A percentile compares a stretch with the other conserved stretches of the same genome.
phyloP scores from a whole-genome alignment of 2,797 vertebrate genomes.

The Chrysocyon brachyurus region DNA sequence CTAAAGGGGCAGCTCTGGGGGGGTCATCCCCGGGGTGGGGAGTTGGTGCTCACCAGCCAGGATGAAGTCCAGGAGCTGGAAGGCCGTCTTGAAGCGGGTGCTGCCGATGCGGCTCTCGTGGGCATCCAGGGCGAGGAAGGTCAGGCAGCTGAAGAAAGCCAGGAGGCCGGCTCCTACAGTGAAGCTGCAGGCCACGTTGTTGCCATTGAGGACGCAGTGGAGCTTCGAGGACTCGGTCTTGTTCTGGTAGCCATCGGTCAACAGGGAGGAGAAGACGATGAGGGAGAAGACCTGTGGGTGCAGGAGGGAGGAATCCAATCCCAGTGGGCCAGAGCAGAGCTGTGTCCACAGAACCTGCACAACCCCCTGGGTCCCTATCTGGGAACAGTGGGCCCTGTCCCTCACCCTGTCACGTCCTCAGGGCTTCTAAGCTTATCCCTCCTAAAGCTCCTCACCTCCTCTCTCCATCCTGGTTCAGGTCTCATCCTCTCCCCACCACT shows the following conservation, averaged over 20 bases:
- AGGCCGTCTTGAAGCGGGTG: constrained; percentile 71
- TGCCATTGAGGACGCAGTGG: constrained; percentile 84
- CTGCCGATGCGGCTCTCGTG: neutral
- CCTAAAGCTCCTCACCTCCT: neutral
- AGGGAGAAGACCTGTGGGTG: constrained; percentile 82
- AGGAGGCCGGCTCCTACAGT: constrained; percentile 76
- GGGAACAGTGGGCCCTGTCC: neutral
- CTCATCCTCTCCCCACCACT: neutral
- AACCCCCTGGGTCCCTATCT: neutral
- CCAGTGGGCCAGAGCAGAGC: neutral
- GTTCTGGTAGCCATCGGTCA: constrained; percentile 86
- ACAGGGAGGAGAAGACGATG: constrained; percentile 83
- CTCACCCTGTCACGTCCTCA: neutral
- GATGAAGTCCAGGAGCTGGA: constrained; percentile 82
- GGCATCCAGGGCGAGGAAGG: constrained; percentile 81
- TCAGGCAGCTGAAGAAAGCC: constrained; percentile 78
- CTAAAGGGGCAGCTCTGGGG: neutral
- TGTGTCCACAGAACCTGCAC: fast-evolving
- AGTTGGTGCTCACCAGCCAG: constrained; percentile 78
- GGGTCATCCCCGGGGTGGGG: too few species aligned
- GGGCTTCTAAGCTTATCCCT: neutral
- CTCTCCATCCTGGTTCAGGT: neutral
- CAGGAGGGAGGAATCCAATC: neutral
- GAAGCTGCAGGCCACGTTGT: constrained; percentile 75
- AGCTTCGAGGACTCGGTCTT: constrained; percentile 76